A percentile compares a stretch with the other conserved stretches of the same genome.
phyloP scores from a whole-genome alignment of 2,113 vertebrate species.

The Nothocercus julius region DNA sequence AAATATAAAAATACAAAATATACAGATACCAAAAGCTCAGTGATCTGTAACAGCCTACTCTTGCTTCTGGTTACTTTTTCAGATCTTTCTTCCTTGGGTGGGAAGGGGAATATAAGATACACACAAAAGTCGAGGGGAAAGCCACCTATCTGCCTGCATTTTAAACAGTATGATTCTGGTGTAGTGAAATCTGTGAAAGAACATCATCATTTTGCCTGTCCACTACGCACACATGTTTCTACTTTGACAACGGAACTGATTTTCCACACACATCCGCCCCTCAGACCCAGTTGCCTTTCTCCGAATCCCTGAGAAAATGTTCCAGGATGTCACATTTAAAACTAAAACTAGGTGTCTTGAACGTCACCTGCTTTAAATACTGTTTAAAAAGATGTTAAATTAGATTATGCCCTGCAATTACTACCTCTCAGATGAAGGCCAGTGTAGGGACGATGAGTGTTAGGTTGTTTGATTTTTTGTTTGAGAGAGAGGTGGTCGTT shows the following conservation, averaged over 20 bases:
- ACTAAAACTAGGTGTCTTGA: not conserved
- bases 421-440: not conserved
- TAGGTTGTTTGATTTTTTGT: not conserved
- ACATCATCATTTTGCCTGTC: not conserved
- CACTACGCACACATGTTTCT: not conserved
- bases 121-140: not conserved
- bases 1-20: slow-evolving; percentile 41
- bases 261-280: not conserved
- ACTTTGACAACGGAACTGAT: not conserved
- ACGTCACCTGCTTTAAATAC: not conserved
- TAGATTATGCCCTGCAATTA: not conserved
- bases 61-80: slow-evolving; percentile 37
- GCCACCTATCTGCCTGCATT: not conserved
- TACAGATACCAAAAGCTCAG: slow-evolving; percentile 35
- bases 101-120: not conserved
- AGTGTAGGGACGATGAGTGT: not conserved
- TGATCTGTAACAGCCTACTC: slow-evolving; percentile 27
- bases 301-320: not conserved
- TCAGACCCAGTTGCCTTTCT: not conserved
- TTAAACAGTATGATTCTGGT: not conserved
- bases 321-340: not conserved
- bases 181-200: not conserved
- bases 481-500: not conserved
- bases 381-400: not conserved
- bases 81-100: not conserved